Base-by-base conservation (phyloP, 2,888 invertebrate species). In the Aricia artaxerxes region DNA sequence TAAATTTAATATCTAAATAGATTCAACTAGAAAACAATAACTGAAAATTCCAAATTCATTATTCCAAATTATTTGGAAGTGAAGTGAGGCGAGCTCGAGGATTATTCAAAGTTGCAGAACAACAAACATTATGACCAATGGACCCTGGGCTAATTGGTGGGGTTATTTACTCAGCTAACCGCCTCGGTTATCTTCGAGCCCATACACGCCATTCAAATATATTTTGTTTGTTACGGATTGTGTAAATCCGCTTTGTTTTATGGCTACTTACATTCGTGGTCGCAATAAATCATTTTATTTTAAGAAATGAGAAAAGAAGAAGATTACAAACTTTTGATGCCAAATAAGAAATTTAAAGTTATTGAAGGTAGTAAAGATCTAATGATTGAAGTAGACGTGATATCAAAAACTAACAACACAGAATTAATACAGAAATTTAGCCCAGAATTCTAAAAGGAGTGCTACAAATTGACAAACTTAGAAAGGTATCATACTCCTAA, bases 51-150 rank as follows among this genome's bases (percentile, higher is more conserved):
- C 69, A 5, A 69, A 69, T 69, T 69, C 69, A 69, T 69, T 69
- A 69, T 69, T 69, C 35, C 35, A 31, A 69, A 69, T 57, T n/a
- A 77, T 72, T 60, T 76, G 40, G 31, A 78, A 78, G 35, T 80
- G 69, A 31, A 80, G 57, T 76, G 72, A 69, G 78, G 78, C 57
- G n/a, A 64, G 60, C 72, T 64, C 82, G 83, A 83, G 83, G 82
- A 80, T 83, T 81, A 83, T 86, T 86, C 85, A 84, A 89, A 91
- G 88, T 90, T 87, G 89, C 86, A 89, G 84, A 87, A 89, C 91
- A 92, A 90, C 93, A 93, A 92, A 90, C 90, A 92, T 90, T 88
- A 92, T 92, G 92, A 91, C 93, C 92, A 92, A 92, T 93, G 92
- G 91, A 89, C 91, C 93, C 92, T 86, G 89, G 90, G 91, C 92